Evolutionary conservation across 2,888 invertebrate species (phyloP).

Genomic region (Luffia ferchaultella): DNA sequence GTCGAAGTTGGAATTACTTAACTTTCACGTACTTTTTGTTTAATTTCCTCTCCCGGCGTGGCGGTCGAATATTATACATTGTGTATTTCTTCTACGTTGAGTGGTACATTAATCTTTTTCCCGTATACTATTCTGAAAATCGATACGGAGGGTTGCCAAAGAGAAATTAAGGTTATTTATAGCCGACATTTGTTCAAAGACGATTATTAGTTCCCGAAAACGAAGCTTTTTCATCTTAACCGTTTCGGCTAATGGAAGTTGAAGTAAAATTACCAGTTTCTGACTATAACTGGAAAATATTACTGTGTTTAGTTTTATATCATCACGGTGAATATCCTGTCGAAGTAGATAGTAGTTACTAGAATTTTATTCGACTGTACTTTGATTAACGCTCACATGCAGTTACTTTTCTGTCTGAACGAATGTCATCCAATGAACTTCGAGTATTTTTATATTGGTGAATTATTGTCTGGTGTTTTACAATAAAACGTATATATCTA

Average conservation of each 20-base stretch:
- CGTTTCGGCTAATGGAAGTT: not conserved
- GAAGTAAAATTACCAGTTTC: not conserved
- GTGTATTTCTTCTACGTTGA: not conserved
- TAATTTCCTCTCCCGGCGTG: not conserved
- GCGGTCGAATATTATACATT: not conserved
- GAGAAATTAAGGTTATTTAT: conserved; percentile 21
- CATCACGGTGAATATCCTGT: too few species aligned
- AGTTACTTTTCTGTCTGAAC: too few species aligned
- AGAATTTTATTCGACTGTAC: too few species aligned
- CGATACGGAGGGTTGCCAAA: conserved; percentile 14
- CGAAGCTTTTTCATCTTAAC: not conserved
- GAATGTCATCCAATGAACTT: too few species aligned
- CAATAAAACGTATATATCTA: too few species aligned
- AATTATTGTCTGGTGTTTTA: too few species aligned
- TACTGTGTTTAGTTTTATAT: too few species aligned
- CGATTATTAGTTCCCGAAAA: conserved; percentile 11
- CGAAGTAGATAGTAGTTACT: too few species aligned
- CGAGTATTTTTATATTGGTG: too few species aligned
- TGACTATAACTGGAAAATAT: too few species aligned
- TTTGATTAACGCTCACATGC: too few species aligned
- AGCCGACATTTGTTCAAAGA: conserved; percentile 13
- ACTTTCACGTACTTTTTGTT: not conserved
- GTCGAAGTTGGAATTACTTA: not conserved
- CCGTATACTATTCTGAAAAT: too few species aligned
- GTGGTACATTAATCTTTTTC: conserved; percentile 9